These are phyloP conservation scores for Drosophila kurseongensis DNA, from an alignment of 1,140 invertebrate genomes.

Conservation along the genomic window DNA sequence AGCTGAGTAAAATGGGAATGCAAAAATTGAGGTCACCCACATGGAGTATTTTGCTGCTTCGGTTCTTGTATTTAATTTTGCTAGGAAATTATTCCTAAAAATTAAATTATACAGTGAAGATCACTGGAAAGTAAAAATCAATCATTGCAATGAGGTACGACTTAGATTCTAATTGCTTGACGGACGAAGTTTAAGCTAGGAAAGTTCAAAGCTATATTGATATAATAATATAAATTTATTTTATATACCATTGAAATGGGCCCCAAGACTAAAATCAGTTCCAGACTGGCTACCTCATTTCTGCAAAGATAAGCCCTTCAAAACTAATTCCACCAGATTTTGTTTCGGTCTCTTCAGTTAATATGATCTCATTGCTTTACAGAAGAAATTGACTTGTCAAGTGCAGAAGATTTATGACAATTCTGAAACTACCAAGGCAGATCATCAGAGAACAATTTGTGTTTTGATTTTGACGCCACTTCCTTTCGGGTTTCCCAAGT, in stretches of 20 bases:
- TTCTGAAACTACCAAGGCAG: constrained; percentile 51
- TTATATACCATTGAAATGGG: background rate
- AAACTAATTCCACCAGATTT: background rate
- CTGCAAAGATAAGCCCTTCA: background rate
- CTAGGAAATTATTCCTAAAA: background rate
- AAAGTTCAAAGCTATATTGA: no score
- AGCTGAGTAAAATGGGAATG: constrained; percentile 18
- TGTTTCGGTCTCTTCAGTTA: background rate
- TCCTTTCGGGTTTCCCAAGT: constrained; percentile 67
- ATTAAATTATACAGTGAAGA: background rate
- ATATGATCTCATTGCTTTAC: constrained; percentile 58
- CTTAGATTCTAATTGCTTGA: no score
- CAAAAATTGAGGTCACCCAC: constrained; percentile 36
- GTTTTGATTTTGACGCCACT: constrained; percentile 59
- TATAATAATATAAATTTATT: no score
- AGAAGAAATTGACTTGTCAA: constrained; percentile 56
- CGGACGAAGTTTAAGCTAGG: no score
- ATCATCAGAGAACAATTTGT: constrained; percentile 75
- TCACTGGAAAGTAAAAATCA: no score
- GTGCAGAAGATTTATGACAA: constrained; percentile 67
- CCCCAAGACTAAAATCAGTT: background rate
- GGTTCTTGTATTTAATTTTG: background rate
- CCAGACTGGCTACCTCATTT: background rate
- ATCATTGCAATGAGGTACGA: no score
- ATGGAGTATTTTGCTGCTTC: background rate